Percentiles rank a stretch among this genome's conserved stretches.
Conservation (phyloP, 1,140 invertebrate genomes). For the Lasaia peninsularis region DNA sequence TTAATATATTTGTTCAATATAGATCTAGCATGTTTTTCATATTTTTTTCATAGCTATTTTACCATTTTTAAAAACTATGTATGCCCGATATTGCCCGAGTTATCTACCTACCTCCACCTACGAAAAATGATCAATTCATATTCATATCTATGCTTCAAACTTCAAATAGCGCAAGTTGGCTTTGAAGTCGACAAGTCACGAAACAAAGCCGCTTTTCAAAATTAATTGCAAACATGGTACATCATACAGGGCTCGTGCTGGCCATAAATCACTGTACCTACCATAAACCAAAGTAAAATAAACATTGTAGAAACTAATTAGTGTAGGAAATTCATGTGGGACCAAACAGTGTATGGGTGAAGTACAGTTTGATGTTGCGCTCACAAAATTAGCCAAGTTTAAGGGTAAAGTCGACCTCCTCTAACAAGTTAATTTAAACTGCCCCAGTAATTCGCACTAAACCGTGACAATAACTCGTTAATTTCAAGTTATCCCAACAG, state of each 20-base stretch:
- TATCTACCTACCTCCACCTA: too few relatives aligned
- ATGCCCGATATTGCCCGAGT: too few relatives aligned
- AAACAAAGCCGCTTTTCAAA: neutral
- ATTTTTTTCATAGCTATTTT: too few relatives aligned
- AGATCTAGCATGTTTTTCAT: too few relatives aligned
- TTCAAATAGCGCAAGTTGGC: neutral
- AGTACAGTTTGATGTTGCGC: slow-evolving; percentile 74
- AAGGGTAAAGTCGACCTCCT: slow-evolving; percentile 67
- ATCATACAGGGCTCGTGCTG: slow-evolving; percentile 36
- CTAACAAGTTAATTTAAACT: slow-evolving; percentile 76
- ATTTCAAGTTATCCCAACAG: slow-evolving; percentile 57
- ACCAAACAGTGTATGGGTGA: slow-evolving; percentile 65
- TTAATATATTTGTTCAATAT: too few relatives aligned
- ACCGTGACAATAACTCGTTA: slow-evolving; percentile 73
- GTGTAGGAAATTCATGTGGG: slow-evolving; percentile 73
- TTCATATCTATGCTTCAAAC: too few relatives aligned
- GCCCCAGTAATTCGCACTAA: slow-evolving; percentile 70
- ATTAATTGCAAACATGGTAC: slow-evolving; percentile 26
- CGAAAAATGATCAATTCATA: too few relatives aligned
- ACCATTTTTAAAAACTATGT: too few relatives aligned
- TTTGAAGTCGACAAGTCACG: neutral
- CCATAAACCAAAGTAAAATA: slow-evolving; percentile 68
- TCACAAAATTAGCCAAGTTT: slow-evolving; percentile 74
- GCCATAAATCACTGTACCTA: slow-evolving; percentile 64
- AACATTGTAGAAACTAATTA: slow-evolving; percentile 72